Evolutionary conservation across 2,797 vertebrate species (phyloP), one percentile per base, ranked within the genome.

Genomic region (Gastrophryne carolinensis): DNA sequence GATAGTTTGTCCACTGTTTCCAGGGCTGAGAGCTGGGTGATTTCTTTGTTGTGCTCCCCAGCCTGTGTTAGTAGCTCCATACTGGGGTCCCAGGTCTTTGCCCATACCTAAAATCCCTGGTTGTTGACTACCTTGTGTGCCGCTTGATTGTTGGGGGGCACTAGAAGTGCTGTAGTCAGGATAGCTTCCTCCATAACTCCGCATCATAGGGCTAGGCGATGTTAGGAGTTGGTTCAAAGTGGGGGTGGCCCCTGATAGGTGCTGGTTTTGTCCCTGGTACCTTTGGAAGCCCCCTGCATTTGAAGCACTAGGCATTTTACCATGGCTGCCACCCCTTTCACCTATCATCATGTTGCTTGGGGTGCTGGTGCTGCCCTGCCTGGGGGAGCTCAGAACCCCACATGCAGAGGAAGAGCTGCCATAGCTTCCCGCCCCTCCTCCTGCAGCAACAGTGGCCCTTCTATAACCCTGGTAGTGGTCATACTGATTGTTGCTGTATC

Each of bases 181-280:
- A 84, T 94, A 96, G 80, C 90, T 87, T 72, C 90, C 90, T 76
- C 93, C 91, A 35, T 96, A 97, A 80, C 93, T 94, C 80, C 95
- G 86, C 94, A 96, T 95, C 94, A 95, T 95, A 62, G 95, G 95
- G 88, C 95, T 96, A 66, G 95, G 95, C 81, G 95, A 95, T 26
- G 95, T 96, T 73, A 97, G 90, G 83, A 97, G 93, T 87, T 97
- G 95, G 90, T 96, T 96, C 80, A 97, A 89, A 79, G 95, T 97
- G 85, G 95, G 95, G 17, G 95, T 97, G 83, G 95, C 91, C 86
- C 95, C 95, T 32, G 94, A 94, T 79, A 93, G 94, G 86, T 95
- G 94, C 86, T 92, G 94, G 86, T 83, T 94, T 81, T 94, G 92
- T 30, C 91, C 94, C 50, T 94, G 89, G 85, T 95, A 95, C 83